phyloP scores from a whole-genome alignment of 2,113 vertebrate genomes.

The Hippocampus abdominalis region DNA sequence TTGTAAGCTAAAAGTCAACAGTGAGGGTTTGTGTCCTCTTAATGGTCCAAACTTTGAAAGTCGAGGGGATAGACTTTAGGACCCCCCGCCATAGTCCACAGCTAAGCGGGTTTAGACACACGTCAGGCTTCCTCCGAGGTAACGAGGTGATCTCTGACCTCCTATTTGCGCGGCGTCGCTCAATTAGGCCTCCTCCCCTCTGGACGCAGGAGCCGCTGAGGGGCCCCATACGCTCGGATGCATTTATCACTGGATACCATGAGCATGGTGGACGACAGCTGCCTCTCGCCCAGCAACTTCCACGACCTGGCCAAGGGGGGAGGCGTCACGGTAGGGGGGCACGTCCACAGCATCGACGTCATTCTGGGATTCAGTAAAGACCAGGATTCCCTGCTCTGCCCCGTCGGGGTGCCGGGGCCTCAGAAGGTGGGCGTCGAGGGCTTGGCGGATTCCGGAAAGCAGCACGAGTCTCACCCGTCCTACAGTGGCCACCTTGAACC shows the following conservation, averaged over 20 bases:
- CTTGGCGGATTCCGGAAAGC: conserved; percentile 44
- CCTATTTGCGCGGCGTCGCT: not conserved
- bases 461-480: conserved; percentile 41
- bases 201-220: conserved; percentile 23
- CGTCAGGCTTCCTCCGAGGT: not conserved
- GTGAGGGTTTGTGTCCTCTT: not conserved
- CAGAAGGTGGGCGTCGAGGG: conserved; percentile 55
- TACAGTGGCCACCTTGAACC: conserved; percentile 53
- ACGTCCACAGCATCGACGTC: conserved; percentile 79
- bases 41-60: not conserved
- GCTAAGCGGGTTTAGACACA: conserved; percentile 36
- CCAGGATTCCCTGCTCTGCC: conserved; percentile 68
- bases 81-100: not conserved
- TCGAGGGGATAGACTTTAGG: not conserved
- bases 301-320: conserved; percentile 75
- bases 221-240: conserved; percentile 60
- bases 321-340: conserved; percentile 55
- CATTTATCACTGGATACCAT: conserved; percentile 77
- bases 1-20: not conserved
- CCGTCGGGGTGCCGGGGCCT: conserved; percentile 38
- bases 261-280: conserved; percentile 77
- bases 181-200: conserved; percentile 21
- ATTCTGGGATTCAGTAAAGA: conserved; percentile 79
- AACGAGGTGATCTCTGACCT: conserved; percentile 25
- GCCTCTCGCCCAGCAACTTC: conserved; percentile 74